Conservation (phyloP, 2,888 invertebrate species). For the Erynnis tages region DNA sequence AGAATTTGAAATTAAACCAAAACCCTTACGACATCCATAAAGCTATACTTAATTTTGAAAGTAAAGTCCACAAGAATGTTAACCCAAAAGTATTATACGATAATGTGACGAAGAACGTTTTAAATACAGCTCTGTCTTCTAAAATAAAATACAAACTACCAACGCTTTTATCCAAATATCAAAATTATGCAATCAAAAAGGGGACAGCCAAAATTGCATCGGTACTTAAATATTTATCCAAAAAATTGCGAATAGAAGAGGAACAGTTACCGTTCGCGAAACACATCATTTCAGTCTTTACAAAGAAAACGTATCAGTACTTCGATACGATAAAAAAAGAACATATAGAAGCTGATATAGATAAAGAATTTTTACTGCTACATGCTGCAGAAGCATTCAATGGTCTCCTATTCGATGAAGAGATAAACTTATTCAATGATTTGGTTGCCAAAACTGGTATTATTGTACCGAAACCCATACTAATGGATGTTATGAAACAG, state of each 20-base stretch:
- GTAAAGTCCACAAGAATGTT: too few species aligned
- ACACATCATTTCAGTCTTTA: neutral
- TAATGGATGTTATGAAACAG: slow-evolving; percentile 10
- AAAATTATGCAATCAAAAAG: slow-evolving; percentile 13
- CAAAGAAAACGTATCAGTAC: neutral
- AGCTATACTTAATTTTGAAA: neutral
- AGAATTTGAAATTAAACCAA: neutral
- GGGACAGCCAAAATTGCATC: slow-evolving; percentile 1
- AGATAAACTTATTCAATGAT: slow-evolving; percentile 9
- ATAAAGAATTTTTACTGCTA: slow-evolving; percentile 39
- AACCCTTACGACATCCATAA: slow-evolving; percentile 6
- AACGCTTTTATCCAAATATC: slow-evolving; percentile 4
- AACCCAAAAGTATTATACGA: neutral
- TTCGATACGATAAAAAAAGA: slow-evolving; percentile 6
- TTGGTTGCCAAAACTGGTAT: neutral
- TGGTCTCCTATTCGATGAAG: slow-evolving; percentile 31
- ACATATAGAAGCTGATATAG: slow-evolving; percentile 22
- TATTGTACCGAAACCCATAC: neutral
- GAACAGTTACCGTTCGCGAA: neutral
- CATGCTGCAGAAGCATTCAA: slow-evolving; percentile 40
- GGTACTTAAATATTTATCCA: slow-evolving; percentile 5
- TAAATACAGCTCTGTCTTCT: slow-evolving; percentile 2
- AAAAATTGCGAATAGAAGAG: slow-evolving; percentile 3
- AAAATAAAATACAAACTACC: neutral
- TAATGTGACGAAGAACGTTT: neutral